phyloP scores from a whole-genome alignment of 2,797 vertebrate genomes.

The Paratrypauchen microcephalus region DNA sequence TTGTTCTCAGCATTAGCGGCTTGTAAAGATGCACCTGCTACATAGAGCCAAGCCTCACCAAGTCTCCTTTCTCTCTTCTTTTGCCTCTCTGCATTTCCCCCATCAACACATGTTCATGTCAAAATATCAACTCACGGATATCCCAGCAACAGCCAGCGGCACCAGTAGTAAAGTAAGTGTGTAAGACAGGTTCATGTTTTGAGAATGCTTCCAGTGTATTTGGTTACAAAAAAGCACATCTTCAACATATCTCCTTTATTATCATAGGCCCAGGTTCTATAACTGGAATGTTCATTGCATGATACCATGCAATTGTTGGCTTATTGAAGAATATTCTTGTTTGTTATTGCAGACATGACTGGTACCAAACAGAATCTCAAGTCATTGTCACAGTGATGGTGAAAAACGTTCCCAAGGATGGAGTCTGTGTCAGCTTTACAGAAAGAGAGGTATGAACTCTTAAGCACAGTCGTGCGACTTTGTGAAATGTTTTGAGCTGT shows the following conservation, averaged over 20 bases:
- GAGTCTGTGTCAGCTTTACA: slow-evolving; percentile 81
- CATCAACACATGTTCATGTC: slow-evolving; percentile 20
- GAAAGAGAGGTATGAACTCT: slow-evolving; percentile 84
- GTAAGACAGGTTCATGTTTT: slow-evolving; percentile 12
- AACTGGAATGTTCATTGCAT: neutral
- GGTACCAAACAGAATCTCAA: slow-evolving; percentile 98
- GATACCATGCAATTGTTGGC: neutral
- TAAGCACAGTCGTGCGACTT: slow-evolving; percentile 20
- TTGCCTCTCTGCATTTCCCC: slow-evolving; percentile 27
- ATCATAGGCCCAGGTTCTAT: neutral
- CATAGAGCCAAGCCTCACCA: slow-evolving; percentile 25
- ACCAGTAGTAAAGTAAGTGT: slow-evolving; percentile 70
- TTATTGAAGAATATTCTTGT: neutral
- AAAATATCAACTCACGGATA: slow-evolving; percentile 37
- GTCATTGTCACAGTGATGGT: slow-evolving; percentile 92
- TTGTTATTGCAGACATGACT: slow-evolving; percentile 82
- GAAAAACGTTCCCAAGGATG: slow-evolving; percentile 88
- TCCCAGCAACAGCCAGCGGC: slow-evolving; percentile 49
- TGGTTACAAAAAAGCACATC: neutral
- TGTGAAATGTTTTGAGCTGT: slow-evolving; percentile 17
- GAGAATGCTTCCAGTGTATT: neutral
- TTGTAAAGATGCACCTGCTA: slow-evolving; percentile 18
- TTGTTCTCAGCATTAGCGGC: slow-evolving; percentile 51
- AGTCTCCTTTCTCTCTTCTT: slow-evolving; percentile 28
- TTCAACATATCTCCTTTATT: neutral